Evolutionary conservation across 1,140 invertebrate genomes (phyloP).

Genomic region (Drosophila auraria): DNA sequence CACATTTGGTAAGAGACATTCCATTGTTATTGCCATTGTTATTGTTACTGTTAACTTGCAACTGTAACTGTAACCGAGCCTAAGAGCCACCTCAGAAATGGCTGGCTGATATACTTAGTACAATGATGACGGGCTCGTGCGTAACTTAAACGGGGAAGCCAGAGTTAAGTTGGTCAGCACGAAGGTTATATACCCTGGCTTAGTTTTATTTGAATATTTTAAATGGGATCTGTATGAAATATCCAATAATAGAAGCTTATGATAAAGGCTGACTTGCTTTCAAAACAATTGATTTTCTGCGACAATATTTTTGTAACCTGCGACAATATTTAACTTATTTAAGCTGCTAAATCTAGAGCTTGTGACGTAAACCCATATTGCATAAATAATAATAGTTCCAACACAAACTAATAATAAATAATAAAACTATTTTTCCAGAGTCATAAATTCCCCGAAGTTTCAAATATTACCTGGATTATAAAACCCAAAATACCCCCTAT

Average conservation of each 20-base stretch:
- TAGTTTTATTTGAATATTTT: background rate
- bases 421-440: too few species aligned
- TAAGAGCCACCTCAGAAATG: slow-evolving; percentile 38
- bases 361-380: background rate
- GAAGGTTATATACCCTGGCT: background rate
- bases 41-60: slow-evolving; percentile 25
- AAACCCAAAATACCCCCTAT: background rate
- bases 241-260: too few species aligned
- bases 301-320: too few species aligned
- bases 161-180: background rate
- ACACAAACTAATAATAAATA: too few species aligned
- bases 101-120: slow-evolving; percentile 42
- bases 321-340: background rate
- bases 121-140: slow-evolving; percentile 50
- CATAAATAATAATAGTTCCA: background rate
- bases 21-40: slow-evolving; percentile 53
- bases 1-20: slow-evolving; percentile 72
- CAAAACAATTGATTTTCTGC: background rate
- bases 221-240: background rate
- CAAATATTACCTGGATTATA: too few species aligned
- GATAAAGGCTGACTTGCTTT: background rate
- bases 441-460: background rate
- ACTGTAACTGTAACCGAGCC: slow-evolving; percentile 46
- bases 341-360: background rate
- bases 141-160: slow-evolving; percentile 28